Conservation (phyloP, 2,797 vertebrate genomes). For the Threskiornis aethiopicus region DNA sequence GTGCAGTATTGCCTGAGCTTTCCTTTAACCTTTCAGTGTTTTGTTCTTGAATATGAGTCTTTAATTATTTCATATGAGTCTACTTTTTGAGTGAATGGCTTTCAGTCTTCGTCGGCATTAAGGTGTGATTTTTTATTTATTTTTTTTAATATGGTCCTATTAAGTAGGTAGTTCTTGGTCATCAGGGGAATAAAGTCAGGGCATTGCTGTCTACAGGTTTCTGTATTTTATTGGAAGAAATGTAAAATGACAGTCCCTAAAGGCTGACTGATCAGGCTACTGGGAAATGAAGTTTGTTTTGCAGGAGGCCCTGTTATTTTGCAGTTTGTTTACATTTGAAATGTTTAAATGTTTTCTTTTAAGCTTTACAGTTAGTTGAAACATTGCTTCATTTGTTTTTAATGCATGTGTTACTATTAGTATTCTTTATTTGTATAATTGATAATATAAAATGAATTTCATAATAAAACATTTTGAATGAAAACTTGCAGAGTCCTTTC, state of each 20-base stretch:
- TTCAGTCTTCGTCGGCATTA: background rate
- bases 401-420: background rate
- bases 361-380: background rate
- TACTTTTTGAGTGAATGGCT: background rate
- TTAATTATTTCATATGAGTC: background rate
- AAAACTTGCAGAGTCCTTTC: background rate
- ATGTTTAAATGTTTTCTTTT: background rate
- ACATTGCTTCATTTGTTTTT: background rate
- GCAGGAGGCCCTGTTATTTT: background rate
- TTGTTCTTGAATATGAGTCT: background rate
- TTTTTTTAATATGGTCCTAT: background rate
- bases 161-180: background rate
- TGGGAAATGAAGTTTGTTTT: background rate
- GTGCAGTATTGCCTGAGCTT: rapidly evolving
- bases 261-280: background rate
- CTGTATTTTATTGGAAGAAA: background rate
- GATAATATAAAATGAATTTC: background rate
- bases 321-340: background rate
- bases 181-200: background rate
- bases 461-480: background rate
- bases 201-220: background rate
- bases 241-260: background rate
- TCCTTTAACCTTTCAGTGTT: background rate
- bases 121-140: background rate
- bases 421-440: background rate